A percentile compares a stretch with the other conserved stretches of the same genome.
Conservation (phyloP, 2,797 vertebrate genomes). For the Moxostoma hubbsi region DNA sequence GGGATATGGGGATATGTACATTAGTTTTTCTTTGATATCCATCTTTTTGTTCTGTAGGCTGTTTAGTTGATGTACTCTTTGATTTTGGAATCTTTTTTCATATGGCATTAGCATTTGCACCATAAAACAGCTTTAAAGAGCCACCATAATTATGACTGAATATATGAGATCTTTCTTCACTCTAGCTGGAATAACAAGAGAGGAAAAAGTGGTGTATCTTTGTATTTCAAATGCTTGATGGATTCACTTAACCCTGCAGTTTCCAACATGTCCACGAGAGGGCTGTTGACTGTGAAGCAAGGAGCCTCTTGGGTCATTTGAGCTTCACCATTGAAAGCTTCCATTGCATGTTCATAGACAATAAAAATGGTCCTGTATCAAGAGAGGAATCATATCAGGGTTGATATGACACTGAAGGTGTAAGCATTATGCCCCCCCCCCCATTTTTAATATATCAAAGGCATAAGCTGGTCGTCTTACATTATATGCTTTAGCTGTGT, state of each 20-base stretch:
- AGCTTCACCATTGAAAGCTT: constrained; percentile 1
- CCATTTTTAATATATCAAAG: constrained; percentile 1
- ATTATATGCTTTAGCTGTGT: constrained; percentile 33
- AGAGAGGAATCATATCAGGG: neutral
- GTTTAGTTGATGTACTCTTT: neutral
- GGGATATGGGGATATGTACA: neutral
- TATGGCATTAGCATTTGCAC: neutral
- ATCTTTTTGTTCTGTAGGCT: neutral
- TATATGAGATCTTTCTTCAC: neutral
- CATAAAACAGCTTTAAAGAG: neutral
- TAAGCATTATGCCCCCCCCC: neutral
- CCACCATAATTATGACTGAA: neutral
- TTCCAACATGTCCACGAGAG: constrained; percentile 62
- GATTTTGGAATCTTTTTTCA: neutral
- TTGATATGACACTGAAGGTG: neutral
- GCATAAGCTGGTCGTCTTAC: neutral
- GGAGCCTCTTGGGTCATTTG: constrained; percentile 17
- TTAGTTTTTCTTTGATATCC: neutral
- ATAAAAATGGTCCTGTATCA: neutral
- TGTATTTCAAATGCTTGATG: constrained; percentile 34
- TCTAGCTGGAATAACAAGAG: neutral
- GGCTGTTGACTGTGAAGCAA: constrained; percentile 51
- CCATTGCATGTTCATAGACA: neutral
- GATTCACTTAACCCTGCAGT: constrained; percentile 58
- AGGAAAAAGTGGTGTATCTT: constrained; percentile 25